Conservation (phyloP, 2,888 invertebrate genomes). For the Notocelia uddmanniana region DNA sequence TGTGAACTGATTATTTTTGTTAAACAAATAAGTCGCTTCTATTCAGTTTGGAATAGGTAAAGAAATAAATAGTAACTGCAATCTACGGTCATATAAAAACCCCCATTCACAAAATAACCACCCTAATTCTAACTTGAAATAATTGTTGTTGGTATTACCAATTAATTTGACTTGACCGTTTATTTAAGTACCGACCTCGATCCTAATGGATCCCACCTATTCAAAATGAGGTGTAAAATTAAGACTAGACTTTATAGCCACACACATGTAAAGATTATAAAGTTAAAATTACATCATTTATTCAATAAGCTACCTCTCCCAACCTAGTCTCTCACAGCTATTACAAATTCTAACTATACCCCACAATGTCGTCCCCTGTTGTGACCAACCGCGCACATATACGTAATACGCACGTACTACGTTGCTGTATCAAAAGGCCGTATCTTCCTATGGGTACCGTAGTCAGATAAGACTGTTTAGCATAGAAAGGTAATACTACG, state of each 20-base stretch:
- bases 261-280: no score
- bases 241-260: neutral
- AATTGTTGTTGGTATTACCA: no score
- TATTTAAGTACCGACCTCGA: neutral
- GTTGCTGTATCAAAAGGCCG: neutral
- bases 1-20: no score
- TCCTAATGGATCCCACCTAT: neutral
- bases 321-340: neutral
- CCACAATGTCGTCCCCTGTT: conserved; percentile 9
- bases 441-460: neutral
- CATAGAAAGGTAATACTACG: neutral
- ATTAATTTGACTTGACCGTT: no score
- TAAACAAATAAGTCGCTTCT: no score
- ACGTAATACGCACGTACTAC: conserved; percentile 13
- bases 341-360: conserved; percentile 20
- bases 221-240: neutral
- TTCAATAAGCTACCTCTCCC: conserved; percentile 7
- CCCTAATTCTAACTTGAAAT: no score
- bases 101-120: no score
- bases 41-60: no score
- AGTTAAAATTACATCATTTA: conserved; percentile 8
- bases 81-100: no score
- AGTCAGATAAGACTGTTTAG: neutral
- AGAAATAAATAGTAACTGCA: no score
- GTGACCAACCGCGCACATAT: conserved; percentile 7